phyloP scores from a whole-genome alignment of 2,113 vertebrate genomes.

The Nicator chloris region DNA sequence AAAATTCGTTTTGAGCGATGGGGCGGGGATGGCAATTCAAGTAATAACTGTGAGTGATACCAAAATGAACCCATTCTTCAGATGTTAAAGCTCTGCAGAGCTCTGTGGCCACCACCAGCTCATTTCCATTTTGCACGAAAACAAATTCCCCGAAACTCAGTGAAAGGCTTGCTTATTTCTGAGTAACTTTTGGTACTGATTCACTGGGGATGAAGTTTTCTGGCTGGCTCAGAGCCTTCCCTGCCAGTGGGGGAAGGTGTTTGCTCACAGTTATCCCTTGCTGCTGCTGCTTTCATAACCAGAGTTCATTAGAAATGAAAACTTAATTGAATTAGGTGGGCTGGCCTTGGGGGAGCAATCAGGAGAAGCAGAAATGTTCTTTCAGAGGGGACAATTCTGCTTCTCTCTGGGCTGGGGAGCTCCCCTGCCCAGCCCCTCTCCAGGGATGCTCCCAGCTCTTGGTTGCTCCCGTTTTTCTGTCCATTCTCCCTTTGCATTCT shows the following conservation, averaged over 20 bases:
- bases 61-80: background rate
- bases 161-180: background rate
- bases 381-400: background rate
- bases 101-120: background rate
- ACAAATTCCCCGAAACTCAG: background rate
- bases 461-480: background rate
- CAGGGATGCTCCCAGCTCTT: background rate
- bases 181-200: background rate
- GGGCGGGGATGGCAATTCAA: background rate
- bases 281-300: background rate
- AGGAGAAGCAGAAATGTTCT: conserved; percentile 16
- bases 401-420: background rate
- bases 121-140: background rate
- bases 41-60: background rate
- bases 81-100: background rate
- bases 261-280: background rate
- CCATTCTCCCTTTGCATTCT: background rate
- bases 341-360: background rate
- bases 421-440: background rate
- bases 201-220: background rate
- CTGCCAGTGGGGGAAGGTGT: background rate
- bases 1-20: background rate
- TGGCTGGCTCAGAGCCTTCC: fast-evolving
- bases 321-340: conserved; percentile 21
- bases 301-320: conserved; percentile 38